Base-by-base conservation (phyloP, 2,888 invertebrate genomes). In the Zaprionus bogoriensis region DNA sequence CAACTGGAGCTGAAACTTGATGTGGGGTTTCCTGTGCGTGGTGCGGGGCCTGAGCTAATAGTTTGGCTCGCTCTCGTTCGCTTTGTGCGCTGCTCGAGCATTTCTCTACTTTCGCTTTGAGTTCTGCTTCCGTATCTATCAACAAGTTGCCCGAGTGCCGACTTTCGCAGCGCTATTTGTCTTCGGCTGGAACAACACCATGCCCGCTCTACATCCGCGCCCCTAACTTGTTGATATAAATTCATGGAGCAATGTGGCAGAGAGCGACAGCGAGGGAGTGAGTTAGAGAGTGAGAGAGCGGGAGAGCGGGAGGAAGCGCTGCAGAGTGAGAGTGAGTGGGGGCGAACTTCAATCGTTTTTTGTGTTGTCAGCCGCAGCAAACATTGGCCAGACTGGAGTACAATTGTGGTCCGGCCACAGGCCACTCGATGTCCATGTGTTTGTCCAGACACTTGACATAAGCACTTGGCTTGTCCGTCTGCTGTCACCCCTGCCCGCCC, bases 381-480 rank as follows among this genome's bases (percentile, higher is more conserved):
- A 76, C 61, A 74, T 54, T 60, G 57, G 12, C 50, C 67, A 67
- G 67, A 67, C 45, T 42, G 50, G 41, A 48, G 51, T 46, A 45
- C 55, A 54, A 55, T 45, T 46, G 54, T 39, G 46, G 25, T 45
- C 23, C 64, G 30, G 32, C 52, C 64, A 59, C 44, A 23, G 58
- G 20, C 73, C 80, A 79, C 80, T 80, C 68, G 64, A 77, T 77
- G 83, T 83, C 81, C 79, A 75, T 78, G 78, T 81, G 81, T 83
- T 82, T 84, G 83, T 60, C 69, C 84, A 80, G 71, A 77, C 82
- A 83, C 83, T 83, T 83, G 83, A 84, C 83, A 82, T 63, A 82
- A 82, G 83, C 84, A 84, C 84, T 84, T 78, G 68, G 54, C 53
- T 61, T 30, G 55, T 45, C 53, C 63, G 54, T 47, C 46, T 23